Evolutionary conservation across 1,140 invertebrate genomes (phyloP).

Genomic region (Oppia nitens): DNA sequence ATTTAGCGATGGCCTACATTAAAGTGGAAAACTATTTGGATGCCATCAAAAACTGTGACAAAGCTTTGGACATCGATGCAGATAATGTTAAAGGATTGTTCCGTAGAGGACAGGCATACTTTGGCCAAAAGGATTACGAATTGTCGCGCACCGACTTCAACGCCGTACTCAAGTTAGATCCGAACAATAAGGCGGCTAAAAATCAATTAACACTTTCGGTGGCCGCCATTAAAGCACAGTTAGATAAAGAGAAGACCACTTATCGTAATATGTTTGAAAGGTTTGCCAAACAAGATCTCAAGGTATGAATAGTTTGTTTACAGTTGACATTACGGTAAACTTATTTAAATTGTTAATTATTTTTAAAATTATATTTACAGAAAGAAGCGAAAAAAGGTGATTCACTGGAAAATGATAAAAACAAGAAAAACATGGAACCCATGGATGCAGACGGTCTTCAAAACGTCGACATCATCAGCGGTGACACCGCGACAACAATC

Average conservation of each 20-base stretch:
- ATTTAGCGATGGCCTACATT: slow-evolving; percentile 65
- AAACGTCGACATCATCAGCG: background rate
- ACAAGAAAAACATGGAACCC: background rate
- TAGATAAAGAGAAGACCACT: slow-evolving; percentile 64
- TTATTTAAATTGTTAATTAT: background rate
- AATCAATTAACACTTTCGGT: slow-evolving; percentile 56
- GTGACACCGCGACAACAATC: background rate
- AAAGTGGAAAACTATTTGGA: slow-evolving; percentile 57
- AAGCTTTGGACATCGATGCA: slow-evolving; percentile 52
- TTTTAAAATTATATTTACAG: no score
- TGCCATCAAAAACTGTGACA: slow-evolving; percentile 47
- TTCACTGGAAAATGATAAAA: background rate
- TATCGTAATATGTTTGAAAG: slow-evolving; percentile 82
- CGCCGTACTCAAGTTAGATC: slow-evolving; percentile 48
- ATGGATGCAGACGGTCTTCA: background rate
- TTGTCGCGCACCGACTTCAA: slow-evolving; percentile 61
- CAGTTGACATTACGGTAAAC: background rate
- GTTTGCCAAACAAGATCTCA: slow-evolving; percentile 23
- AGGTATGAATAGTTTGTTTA: background rate
- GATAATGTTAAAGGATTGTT: slow-evolving; percentile 79
- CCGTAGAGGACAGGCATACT: slow-evolving; percentile 57
- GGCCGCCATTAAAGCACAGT: slow-evolving; percentile 51
- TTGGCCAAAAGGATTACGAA: slow-evolving; percentile 56
- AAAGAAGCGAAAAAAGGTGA: background rate
- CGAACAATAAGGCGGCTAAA: slow-evolving; percentile 61